A percentile compares a stretch with the other conserved stretches of the same genome.
Evolutionary conservation across 2,888 invertebrate species (phyloP).

Genomic region (Furcula furcula): DNA sequence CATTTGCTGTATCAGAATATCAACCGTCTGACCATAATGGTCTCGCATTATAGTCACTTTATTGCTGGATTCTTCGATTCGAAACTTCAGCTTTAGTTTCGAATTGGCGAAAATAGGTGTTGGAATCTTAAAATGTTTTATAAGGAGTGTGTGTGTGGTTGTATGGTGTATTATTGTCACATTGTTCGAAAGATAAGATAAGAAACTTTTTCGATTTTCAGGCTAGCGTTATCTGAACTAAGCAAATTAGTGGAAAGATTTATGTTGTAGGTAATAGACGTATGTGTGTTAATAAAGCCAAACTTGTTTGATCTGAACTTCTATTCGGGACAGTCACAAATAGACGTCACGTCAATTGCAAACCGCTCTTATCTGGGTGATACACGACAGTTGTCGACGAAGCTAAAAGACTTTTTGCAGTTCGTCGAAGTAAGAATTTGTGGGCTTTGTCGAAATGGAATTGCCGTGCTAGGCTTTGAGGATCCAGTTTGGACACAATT

Average conservation of each 20-base stretch:
- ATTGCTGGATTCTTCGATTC: constrained; percentile 10
- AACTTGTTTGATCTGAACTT: no score
- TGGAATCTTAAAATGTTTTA: not conserved
- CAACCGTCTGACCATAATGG: constrained; percentile 20
- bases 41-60: constrained; percentile 17
- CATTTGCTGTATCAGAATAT: constrained; percentile 4
- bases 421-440: not conserved
- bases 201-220: no score
- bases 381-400: not conserved
- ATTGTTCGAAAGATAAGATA: no score
- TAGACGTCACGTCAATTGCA: not conserved
- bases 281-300: no score
- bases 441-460: not conserved
- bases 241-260: no score
- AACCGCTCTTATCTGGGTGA: not conserved
- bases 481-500: no score
- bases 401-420: not conserved
- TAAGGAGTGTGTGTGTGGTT: no score
- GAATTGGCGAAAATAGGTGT: not conserved
- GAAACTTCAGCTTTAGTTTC: constrained; percentile 11
- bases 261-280: no score
- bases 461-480: no score
- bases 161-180: no score
- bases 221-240: no score
- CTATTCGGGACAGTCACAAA: no score